Percentiles rank a stretch among this genome's conserved stretches.
Evolutionary conservation across 2,888 invertebrate species (phyloP).

Genomic region (Capitulum mitella): DNA sequence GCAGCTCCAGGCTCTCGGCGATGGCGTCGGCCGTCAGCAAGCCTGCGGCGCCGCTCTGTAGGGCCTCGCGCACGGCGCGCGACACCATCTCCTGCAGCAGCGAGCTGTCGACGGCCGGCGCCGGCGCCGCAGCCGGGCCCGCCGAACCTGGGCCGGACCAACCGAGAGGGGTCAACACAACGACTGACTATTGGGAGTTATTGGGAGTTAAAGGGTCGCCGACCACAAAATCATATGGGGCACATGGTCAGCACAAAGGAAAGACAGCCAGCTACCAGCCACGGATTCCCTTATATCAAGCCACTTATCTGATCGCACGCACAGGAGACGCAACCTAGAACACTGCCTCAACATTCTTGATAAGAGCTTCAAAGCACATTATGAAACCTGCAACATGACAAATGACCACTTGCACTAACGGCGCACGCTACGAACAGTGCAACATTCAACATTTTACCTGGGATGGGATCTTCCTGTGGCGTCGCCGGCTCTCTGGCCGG

Average conservation of each 20-base stretch:
- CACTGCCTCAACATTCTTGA: not conserved
- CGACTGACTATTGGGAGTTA: no score
- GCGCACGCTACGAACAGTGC: no score
- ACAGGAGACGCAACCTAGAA: not conserved
- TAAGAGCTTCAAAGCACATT: no score
- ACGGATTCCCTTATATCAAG: not conserved
- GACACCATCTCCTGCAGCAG: slow-evolving; percentile 14
- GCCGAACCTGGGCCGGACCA: not conserved
- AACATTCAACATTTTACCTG: not conserved
- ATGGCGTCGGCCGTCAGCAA: not conserved
- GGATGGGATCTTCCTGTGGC: not conserved
- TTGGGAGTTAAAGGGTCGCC: no score
- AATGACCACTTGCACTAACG: no score
- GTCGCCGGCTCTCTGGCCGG: no score
- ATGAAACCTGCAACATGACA: no score
- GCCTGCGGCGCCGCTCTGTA: not conserved
- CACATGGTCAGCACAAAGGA: not conserved
- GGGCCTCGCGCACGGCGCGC: not conserved
- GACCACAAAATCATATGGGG: not conserved
- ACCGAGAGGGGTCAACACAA: no score
- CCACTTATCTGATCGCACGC: not conserved
- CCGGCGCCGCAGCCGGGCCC: not conserved
- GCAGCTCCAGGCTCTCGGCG: not conserved
- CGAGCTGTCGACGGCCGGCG: not conserved
- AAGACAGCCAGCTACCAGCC: not conserved